Evolutionary conservation across 1,140 invertebrate genomes (phyloP), one percentile per base, ranked within the genome.

Genomic region (Samia ricini): DNA sequence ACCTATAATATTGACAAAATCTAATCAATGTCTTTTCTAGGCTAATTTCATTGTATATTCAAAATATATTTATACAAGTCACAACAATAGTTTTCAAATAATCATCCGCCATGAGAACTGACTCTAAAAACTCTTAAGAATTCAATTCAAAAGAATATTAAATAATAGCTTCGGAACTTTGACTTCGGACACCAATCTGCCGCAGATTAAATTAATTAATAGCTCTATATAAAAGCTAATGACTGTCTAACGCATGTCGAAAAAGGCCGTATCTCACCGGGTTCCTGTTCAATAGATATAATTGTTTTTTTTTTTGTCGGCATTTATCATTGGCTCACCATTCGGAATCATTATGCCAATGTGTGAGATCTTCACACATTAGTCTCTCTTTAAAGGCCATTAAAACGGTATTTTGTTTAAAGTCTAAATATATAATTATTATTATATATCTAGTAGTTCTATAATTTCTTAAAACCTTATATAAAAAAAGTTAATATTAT

Each of bases 221-320:
- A 59, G 61, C 57, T 52, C 61, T 60, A 63, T 61, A 65, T 67
- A 56, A 61, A 60, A 63, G 60, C 67, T 75, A 85, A 77, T 77
- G 76, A 63, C 69, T 77, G 63, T 73, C 74, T 81, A 80, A 77
- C 69, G 74, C 58, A 62, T 71, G 52, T 55, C 50, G 63, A 71
- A 73, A 74, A 68, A 60, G 61, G 64, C 64, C 29, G 48, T 24
- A 49, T 50, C 57, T 24, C 23, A 49, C 42, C 18, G 24, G 20
- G 21, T 22, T 59, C 42, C n/a, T 33, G 22, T 49, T 22, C 57
- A 50, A 69, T 72, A 72, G 66, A 72, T 75, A 64, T 83, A 80
- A 77, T 80, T 77, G 77, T 63, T 54, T 55, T 76, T 77, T 79
- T 77, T 79, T 74, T 76, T 77, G 67, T 71, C 22, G 55, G 67